Base-by-base conservation (phyloP, 2,888 invertebrate genomes). In the Prosopocoilus inquinatus region DNA sequence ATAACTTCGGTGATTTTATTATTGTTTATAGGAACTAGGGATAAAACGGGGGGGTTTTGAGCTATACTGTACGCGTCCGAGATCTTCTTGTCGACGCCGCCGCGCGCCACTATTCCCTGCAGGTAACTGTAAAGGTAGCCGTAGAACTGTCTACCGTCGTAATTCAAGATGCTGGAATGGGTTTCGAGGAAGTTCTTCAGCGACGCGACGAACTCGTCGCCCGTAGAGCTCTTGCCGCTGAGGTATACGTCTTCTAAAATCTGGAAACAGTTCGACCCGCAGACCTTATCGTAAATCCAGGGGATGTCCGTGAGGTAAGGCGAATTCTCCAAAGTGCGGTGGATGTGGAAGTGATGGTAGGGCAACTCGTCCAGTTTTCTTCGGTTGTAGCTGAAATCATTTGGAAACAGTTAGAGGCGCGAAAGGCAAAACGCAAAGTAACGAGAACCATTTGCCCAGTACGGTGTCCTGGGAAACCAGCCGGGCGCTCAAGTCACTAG, bases 361-460 rank as follows among this genome's bases (percentile, higher is more conserved):
- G 94, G 92, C 47, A 93, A 80, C 76, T 94, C 93, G 72, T 90
- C 89, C 59, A 91, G 81, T 78, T 89, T 90, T 68, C 93, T 81
- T 46, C 85, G 82, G 78, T 93, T 92, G 76, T 87, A 90, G 72
- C 90, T 89, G 76, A 57, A 57, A 49, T 34, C n/a, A 12, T 44
- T 13, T 13, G 12, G 12, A 9, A 9, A 12, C n/a, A 44, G 9
- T 16, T 12, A 20, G 2, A 12, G n/a, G 15, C 3, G 9, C 15
- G 13, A 44, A 16, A 8, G 1, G 2, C 9, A 13, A 16, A 12
- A 36, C n/a, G 3, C 20, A 32, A 50, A 41, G 11, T 50, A 46
- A n/a, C n/a, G 9, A 15, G 9, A 46, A 78, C 78, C 77, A 77
- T 74, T 76, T 77, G 66, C 74, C 77, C 60, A 75, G 64, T 47